Percentiles rank a stretch among this genome's conserved stretches.
These are phyloP conservation scores for Myiopsitta monachus DNA, from an alignment of 2,113 vertebrate species.

Conservation along the genomic window DNA sequence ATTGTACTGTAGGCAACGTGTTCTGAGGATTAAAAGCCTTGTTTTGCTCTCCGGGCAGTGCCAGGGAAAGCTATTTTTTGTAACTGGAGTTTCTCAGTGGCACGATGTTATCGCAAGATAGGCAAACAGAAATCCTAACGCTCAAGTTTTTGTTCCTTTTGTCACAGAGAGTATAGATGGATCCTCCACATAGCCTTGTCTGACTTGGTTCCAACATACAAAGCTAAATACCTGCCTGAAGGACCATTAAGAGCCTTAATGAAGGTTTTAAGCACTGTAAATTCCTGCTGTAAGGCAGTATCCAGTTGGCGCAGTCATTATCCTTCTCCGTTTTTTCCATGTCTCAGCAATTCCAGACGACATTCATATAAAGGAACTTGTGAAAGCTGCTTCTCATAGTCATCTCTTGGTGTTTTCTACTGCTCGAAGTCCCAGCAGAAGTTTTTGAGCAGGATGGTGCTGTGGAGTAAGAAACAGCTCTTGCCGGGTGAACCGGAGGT, in stretches of 20 bases:
- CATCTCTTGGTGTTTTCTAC: not conserved
- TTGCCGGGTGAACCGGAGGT: not conserved
- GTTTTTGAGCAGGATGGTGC: not conserved
- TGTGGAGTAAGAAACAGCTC: not conserved
- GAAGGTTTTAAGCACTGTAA: accelerated
- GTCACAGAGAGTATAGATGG: not conserved
- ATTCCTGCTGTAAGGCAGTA: not conserved
- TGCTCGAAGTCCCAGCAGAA: not conserved
- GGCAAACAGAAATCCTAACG: not conserved
- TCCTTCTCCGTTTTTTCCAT: accelerated
- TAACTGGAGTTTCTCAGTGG: not conserved
- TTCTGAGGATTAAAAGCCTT: not conserved
- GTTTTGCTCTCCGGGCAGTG: not conserved
- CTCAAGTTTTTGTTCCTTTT: not conserved
- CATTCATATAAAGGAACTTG: not conserved
- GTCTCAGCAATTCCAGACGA: not conserved
- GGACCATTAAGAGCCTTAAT: accelerated
- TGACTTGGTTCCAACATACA: not conserved
- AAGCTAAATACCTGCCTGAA: not conserved
- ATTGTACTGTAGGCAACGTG: not conserved
- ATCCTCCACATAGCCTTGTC: not conserved
- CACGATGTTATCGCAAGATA: not conserved
- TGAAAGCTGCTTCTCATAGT: not conserved
- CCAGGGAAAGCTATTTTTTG: not conserved
- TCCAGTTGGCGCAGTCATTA: not conserved